phyloP scores from a whole-genome alignment of 2,888 invertebrate species.

The Nomada ruficornis region DNA sequence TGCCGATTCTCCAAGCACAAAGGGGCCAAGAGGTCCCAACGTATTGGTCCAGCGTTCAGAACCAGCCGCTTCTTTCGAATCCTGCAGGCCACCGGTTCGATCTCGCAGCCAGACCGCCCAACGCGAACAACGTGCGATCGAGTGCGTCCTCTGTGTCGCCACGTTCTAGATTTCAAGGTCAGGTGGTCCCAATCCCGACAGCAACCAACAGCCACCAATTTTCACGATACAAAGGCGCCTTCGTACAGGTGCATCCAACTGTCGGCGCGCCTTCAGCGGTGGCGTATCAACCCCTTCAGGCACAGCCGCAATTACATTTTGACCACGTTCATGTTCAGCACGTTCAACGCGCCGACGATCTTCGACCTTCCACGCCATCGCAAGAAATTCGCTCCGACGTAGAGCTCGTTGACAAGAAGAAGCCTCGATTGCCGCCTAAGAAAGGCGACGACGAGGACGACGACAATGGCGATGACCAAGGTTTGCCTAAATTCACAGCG shows the following conservation, averaged over 20 bases:
- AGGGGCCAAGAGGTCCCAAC: slow-evolving; percentile 58
- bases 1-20: slow-evolving; percentile 70
- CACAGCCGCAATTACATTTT: slow-evolving; percentile 80
- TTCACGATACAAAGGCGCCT: slow-evolving; percentile 73
- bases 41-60: slow-evolving; percentile 66
- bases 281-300: slow-evolving; percentile 75
- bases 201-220: slow-evolving; percentile 67
- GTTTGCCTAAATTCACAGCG: slow-evolving; percentile 13
- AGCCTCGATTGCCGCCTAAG: slow-evolving; percentile 69
- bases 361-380: slow-evolving; percentile 57
- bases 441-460: slow-evolving; percentile 70
- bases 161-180: slow-evolving; percentile 63
- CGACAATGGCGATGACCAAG: slow-evolving; percentile 33
- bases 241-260: slow-evolving; percentile 56
- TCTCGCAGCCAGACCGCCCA: slow-evolving; percentile 33
- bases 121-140: slow-evolving; percentile 46
- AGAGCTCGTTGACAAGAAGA: slow-evolving; percentile 78
- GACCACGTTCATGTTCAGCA: slow-evolving; percentile 29
- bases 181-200: slow-evolving; percentile 72
- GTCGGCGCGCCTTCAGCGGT: slow-evolving; percentile 41
- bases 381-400: slow-evolving; percentile 78
- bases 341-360: slow-evolving; percentile 22
- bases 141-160: slow-evolving; percentile 63
- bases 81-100: slow-evolving; percentile 65
- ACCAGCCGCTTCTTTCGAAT: slow-evolving; percentile 71